Percentiles rank a stretch among this genome's conserved stretches.
Conservation (phyloP, 2,113 vertebrate species). For the Scomber scombrus region DNA sequence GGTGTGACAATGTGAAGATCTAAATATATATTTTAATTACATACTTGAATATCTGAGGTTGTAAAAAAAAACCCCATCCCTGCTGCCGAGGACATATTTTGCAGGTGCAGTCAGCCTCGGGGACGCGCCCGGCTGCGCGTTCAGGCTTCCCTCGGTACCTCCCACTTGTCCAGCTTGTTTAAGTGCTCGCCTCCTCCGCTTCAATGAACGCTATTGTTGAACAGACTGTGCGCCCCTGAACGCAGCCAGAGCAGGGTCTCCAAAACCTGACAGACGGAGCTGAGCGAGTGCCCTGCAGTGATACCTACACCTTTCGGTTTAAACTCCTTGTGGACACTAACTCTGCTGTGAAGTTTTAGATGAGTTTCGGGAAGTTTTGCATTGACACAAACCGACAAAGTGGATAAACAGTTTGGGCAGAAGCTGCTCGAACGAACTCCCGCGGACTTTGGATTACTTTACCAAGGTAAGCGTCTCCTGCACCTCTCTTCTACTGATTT, state of each 20-base stretch:
- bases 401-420: conserved; percentile 46
- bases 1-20: too few relatives aligned
- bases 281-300: conserved; percentile 17
- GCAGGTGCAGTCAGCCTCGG: conserved; percentile 54
- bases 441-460: conserved; percentile 42
- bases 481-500: not conserved
- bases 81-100: not conserved
- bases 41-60: too few relatives aligned
- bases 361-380: not conserved
- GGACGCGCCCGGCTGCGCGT: conserved; percentile 52
- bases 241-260: conserved; percentile 1
- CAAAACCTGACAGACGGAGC: conserved; percentile 8
- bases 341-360: not conserved
- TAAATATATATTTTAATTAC: too few relatives aligned
- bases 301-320: not conserved
- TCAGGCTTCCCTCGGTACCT: conserved; percentile 31
- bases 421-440: conserved; percentile 23
- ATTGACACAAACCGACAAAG: conserved; percentile 11
- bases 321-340: not conserved
- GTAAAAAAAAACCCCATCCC: not conserved
- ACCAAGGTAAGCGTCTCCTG: conserved; percentile 52
- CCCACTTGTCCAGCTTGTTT: conserved; percentile 54
- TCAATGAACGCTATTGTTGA: conserved; percentile 52
- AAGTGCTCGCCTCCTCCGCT: conserved; percentile 35
- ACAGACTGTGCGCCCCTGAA: conserved; percentile 28